Conservation (phyloP, 2,113 vertebrate species). For the Chionodraco myersi region DNA sequence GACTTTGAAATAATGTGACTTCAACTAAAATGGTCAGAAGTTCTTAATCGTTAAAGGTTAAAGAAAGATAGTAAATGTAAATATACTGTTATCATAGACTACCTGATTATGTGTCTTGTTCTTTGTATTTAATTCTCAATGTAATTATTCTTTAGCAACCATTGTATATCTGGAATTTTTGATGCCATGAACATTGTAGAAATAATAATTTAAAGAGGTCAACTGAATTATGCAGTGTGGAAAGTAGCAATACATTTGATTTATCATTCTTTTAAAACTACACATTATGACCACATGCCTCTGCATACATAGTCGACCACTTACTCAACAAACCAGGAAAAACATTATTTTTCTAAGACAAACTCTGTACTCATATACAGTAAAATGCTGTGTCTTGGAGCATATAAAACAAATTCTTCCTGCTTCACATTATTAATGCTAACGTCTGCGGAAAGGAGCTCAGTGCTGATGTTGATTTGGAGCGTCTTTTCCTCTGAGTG, state of each 20-base stretch:
- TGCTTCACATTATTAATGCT: conserved; percentile 24
- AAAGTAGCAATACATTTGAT: not conserved
- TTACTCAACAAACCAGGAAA: not conserved
- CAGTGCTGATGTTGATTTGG: conserved; percentile 15
- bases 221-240: not conserved
- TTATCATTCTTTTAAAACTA: not conserved
- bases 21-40: not conserved
- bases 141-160: not conserved
- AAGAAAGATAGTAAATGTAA: not conserved
- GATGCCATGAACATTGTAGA: not conserved
- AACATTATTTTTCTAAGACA: not conserved
- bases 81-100: no score
- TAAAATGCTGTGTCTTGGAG: not conserved
- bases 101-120: not conserved
- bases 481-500: conserved; percentile 13
- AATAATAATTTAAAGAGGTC: not conserved
- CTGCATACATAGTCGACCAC: not conserved
- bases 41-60: not conserved
- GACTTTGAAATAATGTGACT: not conserved
- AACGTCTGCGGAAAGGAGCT: not conserved
- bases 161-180: not conserved
- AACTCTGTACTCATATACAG: not conserved
- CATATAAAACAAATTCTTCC: conserved; percentile 1
- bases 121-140: not conserved
- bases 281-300: not conserved